Percentiles rank a stretch among this genome's conserved stretches.
Conservation (phyloP, 2,113 vertebrate genomes). For the Peromyscus leucopus region DNA sequence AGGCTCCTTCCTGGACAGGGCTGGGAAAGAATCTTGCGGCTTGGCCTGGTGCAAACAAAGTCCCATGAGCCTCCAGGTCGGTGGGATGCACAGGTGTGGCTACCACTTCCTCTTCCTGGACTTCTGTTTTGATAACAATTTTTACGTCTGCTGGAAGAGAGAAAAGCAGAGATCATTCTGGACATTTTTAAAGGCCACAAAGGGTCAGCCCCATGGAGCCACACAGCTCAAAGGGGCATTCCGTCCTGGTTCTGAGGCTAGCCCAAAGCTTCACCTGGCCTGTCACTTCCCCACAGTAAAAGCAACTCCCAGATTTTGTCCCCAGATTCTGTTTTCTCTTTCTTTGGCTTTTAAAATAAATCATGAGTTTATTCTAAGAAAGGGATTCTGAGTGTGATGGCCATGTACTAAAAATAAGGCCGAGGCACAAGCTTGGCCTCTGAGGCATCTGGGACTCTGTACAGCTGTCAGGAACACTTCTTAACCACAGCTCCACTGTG, state of each 20-base stretch:
- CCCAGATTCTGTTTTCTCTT: not conserved
- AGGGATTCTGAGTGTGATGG: not conserved
- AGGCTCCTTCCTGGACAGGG: constrained; percentile 83
- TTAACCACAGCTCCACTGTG: not conserved
- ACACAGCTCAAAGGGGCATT: not conserved
- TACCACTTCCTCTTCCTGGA: constrained; percentile 82
- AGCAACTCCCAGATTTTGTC: not conserved
- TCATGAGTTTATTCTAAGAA: not conserved
- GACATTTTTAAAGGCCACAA: not conserved
- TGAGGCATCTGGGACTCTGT: not conserved
- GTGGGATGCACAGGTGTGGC: constrained; percentile 79
- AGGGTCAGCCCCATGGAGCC: fast-evolving
- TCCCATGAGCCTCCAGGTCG: constrained; percentile 80
- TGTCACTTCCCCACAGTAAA: not conserved
- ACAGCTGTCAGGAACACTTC: not conserved
- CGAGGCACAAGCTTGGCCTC: not conserved
- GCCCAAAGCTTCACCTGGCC: not conserved
- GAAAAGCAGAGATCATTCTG: constrained; percentile 8
- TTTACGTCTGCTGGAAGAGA: constrained; percentile 82
- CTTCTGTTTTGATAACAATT: constrained; percentile 84
- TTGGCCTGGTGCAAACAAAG: constrained; percentile 77
- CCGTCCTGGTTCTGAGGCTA: fast-evolving
- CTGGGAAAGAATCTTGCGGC: constrained; percentile 83
- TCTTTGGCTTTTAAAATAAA: not conserved
- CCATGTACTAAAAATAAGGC: not conserved